Conservation (phyloP, 1,140 invertebrate species). For the Diploscapter pachys region DNA sequence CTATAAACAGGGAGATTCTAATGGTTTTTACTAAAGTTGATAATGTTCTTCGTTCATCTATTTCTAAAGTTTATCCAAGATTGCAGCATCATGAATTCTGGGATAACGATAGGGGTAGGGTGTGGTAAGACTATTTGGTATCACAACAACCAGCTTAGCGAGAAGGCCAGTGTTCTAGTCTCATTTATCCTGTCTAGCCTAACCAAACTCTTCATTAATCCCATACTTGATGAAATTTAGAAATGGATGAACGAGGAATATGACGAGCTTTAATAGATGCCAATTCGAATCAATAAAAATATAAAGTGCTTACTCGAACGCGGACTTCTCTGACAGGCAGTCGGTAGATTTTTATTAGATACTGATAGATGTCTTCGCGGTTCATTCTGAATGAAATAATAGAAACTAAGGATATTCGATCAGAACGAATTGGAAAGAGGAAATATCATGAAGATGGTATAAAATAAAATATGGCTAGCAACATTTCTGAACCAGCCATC, state of each 20-base stretch:
- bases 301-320: slow-evolving; percentile 27
- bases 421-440: no score
- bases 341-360: slow-evolving; percentile 57
- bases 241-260: background rate
- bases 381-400: slow-evolving; percentile 43
- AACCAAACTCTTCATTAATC: background rate
- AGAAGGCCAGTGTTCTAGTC: background rate
- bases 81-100: no score
- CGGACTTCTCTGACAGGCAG: slow-evolving; percentile 56
- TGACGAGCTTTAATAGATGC: background rate
- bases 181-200: background rate
- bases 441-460: no score
- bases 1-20: slow-evolving; percentile 31
- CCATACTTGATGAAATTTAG: background rate
- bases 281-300: background rate
- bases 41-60: slow-evolving; percentile 9
- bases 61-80: no score
- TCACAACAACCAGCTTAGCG: no score
- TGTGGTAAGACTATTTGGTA: no score
- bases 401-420: background rate
- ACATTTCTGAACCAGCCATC: no score
- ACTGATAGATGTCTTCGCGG: slow-evolving; percentile 48
- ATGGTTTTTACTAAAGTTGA: background rate
- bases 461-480: no score
- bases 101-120: no score